Conservation (phyloP, 2,888 invertebrate genomes). For the Herminia tarsipennalis region DNA sequence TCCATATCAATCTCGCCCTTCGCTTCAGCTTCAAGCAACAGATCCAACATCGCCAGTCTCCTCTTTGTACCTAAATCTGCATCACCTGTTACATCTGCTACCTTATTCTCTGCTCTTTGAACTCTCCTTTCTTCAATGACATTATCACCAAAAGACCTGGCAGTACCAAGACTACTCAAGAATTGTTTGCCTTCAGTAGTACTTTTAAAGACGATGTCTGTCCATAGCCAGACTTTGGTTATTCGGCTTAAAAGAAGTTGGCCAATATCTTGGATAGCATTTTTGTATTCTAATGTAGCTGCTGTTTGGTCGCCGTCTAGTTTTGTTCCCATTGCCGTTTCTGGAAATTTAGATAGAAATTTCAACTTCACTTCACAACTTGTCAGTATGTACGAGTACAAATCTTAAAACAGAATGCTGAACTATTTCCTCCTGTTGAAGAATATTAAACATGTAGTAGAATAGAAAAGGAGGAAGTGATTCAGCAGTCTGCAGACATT, state of each 20-base stretch:
- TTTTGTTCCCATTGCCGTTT: slow-evolving; percentile 87
- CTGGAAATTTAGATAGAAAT: slow-evolving; percentile 49
- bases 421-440: too few species aligned
- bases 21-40: slow-evolving; percentile 85
- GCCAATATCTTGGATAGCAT: slow-evolving; percentile 72
- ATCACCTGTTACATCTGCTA: slow-evolving; percentile 5
- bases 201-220: slow-evolving; percentile 77
- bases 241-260: slow-evolving; percentile 53
- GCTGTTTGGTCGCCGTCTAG: slow-evolving; percentile 69
- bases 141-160: slow-evolving; percentile 82
- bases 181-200: slow-evolving; percentile 76
- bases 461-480: too few species aligned
- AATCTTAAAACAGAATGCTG: too few species aligned
- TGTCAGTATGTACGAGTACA: neutral
- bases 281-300: slow-evolving; percentile 76
- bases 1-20: slow-evolving; percentile 85
- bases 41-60: slow-evolving; percentile 87
- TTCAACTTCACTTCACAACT: neutral
- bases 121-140: slow-evolving; percentile 80
- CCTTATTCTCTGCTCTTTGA: slow-evolving; percentile 26
- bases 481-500: too few species aligned
- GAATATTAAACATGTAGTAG: too few species aligned
- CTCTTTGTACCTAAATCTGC: slow-evolving; percentile 58
- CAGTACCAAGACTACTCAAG: slow-evolving; percentile 67
- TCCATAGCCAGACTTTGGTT: slow-evolving; percentile 84